These are phyloP conservation scores for Pseudococcus jackbeardsleyi DNA, from an alignment of 2,888 invertebrate species.

Conservation along the genomic window DNA sequence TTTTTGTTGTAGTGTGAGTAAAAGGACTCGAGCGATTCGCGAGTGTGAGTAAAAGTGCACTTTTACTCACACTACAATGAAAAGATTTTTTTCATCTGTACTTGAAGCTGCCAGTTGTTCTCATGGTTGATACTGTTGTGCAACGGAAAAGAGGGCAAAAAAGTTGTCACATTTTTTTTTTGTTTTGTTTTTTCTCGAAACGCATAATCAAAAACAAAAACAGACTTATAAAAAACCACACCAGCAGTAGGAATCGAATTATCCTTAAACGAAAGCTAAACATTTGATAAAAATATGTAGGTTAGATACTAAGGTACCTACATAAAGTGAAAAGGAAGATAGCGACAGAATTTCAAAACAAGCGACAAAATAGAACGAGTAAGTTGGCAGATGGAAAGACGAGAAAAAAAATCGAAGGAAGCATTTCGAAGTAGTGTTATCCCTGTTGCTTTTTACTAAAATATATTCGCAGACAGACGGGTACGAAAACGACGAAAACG, in stretches of 20 bases:
- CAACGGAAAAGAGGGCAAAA: too few species aligned
- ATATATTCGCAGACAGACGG: background rate
- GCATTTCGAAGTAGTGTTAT: background rate
- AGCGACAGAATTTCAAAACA: background rate
- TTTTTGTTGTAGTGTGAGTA: too few species aligned
- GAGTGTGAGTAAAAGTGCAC: too few species aligned
- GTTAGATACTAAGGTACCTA: too few species aligned
- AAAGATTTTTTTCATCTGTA: too few species aligned
- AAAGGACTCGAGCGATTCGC: too few species aligned
- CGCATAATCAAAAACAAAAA: background rate
- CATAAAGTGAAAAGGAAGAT: background rate
- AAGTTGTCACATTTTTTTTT: background rate
- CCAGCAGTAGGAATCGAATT: background rate
- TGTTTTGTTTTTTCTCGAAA: too few species aligned
- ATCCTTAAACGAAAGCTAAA: background rate
- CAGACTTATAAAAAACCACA: background rate
- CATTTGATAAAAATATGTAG: background rate
- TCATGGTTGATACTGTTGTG: too few species aligned
- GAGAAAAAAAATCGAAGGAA: background rate
- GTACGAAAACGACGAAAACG: background rate
- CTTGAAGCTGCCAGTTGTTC: too few species aligned
- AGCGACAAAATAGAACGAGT: background rate
- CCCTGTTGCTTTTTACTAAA: conserved; percentile 4
- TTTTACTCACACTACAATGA: too few species aligned
- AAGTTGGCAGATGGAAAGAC: background rate